A percentile compares a stretch with the other conserved stretches of the same genome.
Conservation (phyloP, 1,140 invertebrate species). For the Onthophagus taurus region DNA sequence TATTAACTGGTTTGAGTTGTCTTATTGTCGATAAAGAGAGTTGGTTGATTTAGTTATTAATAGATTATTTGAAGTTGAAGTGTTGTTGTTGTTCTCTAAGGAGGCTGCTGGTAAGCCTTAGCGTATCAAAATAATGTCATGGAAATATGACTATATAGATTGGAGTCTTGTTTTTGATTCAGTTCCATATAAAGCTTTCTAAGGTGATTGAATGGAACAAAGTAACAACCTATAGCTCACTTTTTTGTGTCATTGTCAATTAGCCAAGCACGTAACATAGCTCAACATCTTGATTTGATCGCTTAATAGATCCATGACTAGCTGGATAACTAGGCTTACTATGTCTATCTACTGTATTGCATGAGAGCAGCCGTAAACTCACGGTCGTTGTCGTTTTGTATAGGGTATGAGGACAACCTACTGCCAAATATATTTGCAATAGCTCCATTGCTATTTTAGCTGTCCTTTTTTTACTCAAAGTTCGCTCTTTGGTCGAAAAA, state of each 20-base stretch:
- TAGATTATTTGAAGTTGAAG: conserved; percentile 6
- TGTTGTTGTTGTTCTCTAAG: conserved; percentile 5
- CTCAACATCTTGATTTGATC: conserved; percentile 14
- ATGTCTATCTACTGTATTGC: conserved; percentile 23
- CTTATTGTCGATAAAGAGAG: conserved; percentile 1
- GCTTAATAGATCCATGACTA: conserved; percentile 1
- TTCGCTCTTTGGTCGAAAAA: no score
- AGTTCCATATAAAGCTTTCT: background rate
- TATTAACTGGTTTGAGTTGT: background rate
- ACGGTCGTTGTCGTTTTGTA: conserved; percentile 30
- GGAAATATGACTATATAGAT: background rate
- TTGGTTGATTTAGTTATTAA: conserved; percentile 1
- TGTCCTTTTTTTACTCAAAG: no score
- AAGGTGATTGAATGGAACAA: conserved; percentile 3
- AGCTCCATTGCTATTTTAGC: conserved; percentile 10
- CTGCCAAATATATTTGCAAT: conserved; percentile 4
- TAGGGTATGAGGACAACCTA: conserved; percentile 28
- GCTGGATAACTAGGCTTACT: conserved; percentile 23
- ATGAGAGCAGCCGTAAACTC: conserved; percentile 32
- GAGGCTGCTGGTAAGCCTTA: background rate
- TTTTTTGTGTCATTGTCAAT: conserved; percentile 7
- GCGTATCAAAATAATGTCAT: background rate
- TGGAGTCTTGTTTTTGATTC: conserved; percentile 2
- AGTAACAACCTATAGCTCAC: conserved; percentile 4
- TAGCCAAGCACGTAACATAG: conserved; percentile 1